A percentile compares a stretch with the other conserved stretches of the same genome.
phyloP scores from a whole-genome alignment of 1,140 invertebrate species.

The Probaryconus sp. region DNA sequence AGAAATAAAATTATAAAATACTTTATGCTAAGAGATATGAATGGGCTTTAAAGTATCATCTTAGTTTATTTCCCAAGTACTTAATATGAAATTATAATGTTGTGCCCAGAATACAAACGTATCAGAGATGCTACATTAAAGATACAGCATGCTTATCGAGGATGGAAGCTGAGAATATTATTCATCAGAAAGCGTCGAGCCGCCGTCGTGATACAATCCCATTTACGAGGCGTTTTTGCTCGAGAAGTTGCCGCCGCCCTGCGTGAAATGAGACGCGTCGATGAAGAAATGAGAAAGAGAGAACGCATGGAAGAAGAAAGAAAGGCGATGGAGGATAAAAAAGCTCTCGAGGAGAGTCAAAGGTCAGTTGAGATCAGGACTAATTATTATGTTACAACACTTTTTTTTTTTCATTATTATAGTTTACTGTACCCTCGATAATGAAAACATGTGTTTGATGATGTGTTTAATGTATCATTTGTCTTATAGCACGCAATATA shows the following conservation, averaged over 20 bases:
- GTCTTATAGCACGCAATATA: conserved; percentile 77
- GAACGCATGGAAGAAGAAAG: conserved; percentile 86
- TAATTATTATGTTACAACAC: conserved; percentile 16
- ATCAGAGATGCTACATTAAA: conserved; percentile 85
- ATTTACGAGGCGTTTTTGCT: conserved; percentile 93
- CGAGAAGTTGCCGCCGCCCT: conserved; percentile 90
- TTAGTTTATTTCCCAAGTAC: conserved; percentile 7
- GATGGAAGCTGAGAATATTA: conserved; percentile 89
- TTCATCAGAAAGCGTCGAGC: conserved; percentile 91
- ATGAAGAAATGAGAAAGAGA: conserved; percentile 92
- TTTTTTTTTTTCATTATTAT: conserved; percentile 4
- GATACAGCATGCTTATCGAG: conserved; percentile 92
- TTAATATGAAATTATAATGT: conserved; percentile 28
- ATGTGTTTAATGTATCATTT: conserved; percentile 49
- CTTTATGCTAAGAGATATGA: too few species aligned
- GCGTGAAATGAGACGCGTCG: conserved; percentile 92
- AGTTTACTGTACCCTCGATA: not conserved
- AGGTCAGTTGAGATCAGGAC: conserved; percentile 73
- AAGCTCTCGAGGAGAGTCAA: conserved; percentile 77
- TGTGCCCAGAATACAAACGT: conserved; percentile 81
- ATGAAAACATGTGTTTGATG: conserved; percentile 68
- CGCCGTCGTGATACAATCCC: conserved; percentile 92
- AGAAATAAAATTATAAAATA: too few species aligned
- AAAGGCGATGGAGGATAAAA: conserved; percentile 78
- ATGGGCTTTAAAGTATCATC: too few species aligned